A percentile compares a stretch with the other conserved stretches of the same genome.
phyloP scores from a whole-genome alignment of 2,113 vertebrate species.

The Cryptoleucopteryx plumbea region DNA sequence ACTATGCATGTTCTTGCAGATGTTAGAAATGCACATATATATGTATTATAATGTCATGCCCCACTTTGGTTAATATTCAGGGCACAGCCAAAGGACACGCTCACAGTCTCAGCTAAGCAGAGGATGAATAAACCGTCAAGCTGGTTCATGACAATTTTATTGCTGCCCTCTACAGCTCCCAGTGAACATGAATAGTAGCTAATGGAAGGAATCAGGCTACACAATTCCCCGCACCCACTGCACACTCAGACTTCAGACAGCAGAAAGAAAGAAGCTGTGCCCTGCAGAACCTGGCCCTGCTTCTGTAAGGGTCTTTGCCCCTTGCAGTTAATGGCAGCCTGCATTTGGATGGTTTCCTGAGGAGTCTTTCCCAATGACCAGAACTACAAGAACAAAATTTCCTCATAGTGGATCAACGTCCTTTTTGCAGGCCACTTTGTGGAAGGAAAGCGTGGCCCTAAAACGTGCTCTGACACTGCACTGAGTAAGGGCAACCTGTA shows the following conservation, averaged over 20 bases:
- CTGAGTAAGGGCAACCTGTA: not conserved
- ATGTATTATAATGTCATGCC: not conserved
- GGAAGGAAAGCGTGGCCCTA: not conserved
- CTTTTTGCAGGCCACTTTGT: not conserved
- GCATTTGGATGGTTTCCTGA: not conserved
- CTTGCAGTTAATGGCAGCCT: not conserved
- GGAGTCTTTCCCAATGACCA: not conserved
- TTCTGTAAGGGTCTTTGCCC: not conserved
- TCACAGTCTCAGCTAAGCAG: not conserved
- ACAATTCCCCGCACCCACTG: not conserved
- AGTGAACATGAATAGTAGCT: not conserved
- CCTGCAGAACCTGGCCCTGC: rapidly evolving
- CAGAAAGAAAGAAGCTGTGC: not conserved
- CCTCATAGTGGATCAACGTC: rapidly evolving
- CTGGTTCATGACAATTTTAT: not conserved
- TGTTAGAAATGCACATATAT: not conserved
- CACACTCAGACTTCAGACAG: not conserved
- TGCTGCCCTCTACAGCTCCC: not conserved
- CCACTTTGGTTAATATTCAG: not conserved
- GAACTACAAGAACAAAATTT: not conserved
- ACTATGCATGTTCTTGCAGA: not conserved
- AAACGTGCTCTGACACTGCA: not conserved
- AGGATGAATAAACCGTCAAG: not conserved
- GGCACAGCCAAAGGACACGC: not conserved
- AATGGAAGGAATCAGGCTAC: not conserved